These are phyloP conservation scores for Drosophila rufa DNA, from an alignment of 1,140 invertebrate species.

Conservation along the genomic window DNA sequence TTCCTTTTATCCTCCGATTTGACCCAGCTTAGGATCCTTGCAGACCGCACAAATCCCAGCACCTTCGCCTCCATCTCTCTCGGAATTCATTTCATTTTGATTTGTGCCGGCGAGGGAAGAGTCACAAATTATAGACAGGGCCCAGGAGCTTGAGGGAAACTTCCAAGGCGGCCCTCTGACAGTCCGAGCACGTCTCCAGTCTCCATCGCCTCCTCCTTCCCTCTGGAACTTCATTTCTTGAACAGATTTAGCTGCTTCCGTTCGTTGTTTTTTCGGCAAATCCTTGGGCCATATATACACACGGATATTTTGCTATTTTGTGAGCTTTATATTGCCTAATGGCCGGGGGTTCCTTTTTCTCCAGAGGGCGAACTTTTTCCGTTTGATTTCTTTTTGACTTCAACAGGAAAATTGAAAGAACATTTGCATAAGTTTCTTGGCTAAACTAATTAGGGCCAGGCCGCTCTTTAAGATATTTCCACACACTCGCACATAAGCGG, in stretches of 20 bases:
- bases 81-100: constrained; percentile 48
- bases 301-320: constrained; percentile 60
- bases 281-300: not conserved
- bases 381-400: constrained; percentile 59
- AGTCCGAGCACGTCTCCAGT: constrained; percentile 59
- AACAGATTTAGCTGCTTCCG: constrained; percentile 45
- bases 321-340: constrained; percentile 63
- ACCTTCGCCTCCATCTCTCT: not conserved
- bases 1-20: not conserved
- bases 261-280: constrained; percentile 1
- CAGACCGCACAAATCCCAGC: constrained; percentile 36
- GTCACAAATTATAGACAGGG: not conserved
- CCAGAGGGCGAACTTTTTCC: constrained; percentile 35
- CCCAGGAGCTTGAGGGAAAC: not conserved
- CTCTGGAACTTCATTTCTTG: constrained; percentile 60
- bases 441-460: constrained; percentile 54
- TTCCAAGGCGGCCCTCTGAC: not conserved
- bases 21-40: constrained; percentile 29
- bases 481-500: constrained; percentile 15
- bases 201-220: constrained; percentile 16
- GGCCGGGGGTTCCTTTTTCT: constrained; percentile 4
- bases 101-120: constrained; percentile 35
- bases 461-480: constrained; percentile 10
- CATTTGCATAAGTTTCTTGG: constrained; percentile 54
- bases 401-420: constrained; percentile 19